Conservation (phyloP, 2,797 vertebrate genomes). For the Hoplostethus mediterraneus region DNA sequence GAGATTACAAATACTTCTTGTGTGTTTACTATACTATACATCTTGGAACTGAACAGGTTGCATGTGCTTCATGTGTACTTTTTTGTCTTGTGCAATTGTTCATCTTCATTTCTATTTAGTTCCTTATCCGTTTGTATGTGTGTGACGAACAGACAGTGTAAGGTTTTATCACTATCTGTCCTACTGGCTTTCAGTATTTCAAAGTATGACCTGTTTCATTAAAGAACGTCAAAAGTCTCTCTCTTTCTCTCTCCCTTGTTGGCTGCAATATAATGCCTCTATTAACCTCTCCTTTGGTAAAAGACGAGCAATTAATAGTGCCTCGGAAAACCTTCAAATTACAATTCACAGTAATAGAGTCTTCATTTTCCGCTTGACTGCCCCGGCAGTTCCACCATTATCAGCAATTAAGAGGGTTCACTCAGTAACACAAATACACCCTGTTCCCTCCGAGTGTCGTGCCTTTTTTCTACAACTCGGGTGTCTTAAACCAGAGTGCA, state of each 20-base stretch:
- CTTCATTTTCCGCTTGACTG: slow-evolving; percentile 68
- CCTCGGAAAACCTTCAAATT: slow-evolving; percentile 68
- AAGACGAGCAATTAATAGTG: slow-evolving; percentile 66
- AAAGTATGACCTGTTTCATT: slow-evolving; percentile 19
- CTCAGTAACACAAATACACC: slow-evolving; percentile 63
- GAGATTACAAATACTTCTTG: too few species aligned
- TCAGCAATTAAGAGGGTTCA: slow-evolving; percentile 66
- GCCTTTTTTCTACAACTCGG: too few species aligned
- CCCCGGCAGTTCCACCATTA: slow-evolving; percentile 59
- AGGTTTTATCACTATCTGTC: slow-evolving; percentile 11
- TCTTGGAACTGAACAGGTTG: too few species aligned
- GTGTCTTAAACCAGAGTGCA: neutral
- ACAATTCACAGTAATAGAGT: slow-evolving; percentile 66
- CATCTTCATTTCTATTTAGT: neutral
- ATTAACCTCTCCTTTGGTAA: slow-evolving; percentile 63
- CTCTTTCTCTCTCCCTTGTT: slow-evolving; percentile 27
- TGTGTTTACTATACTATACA: too few species aligned
- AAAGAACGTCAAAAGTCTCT: slow-evolving; percentile 10
- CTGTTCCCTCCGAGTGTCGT: slow-evolving; percentile 11
- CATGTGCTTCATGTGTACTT: too few species aligned
- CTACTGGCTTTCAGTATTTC: slow-evolving; percentile 7
- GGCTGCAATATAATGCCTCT: slow-evolving; percentile 22
- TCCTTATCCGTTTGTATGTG: neutral
- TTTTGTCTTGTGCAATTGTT: too few species aligned
- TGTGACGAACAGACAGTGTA: neutral